A percentile compares a stretch with the other conserved stretches of the same genome.
Evolutionary conservation across 2,888 invertebrate genomes (phyloP).

Genomic region (Ennomos quercinarius): DNA sequence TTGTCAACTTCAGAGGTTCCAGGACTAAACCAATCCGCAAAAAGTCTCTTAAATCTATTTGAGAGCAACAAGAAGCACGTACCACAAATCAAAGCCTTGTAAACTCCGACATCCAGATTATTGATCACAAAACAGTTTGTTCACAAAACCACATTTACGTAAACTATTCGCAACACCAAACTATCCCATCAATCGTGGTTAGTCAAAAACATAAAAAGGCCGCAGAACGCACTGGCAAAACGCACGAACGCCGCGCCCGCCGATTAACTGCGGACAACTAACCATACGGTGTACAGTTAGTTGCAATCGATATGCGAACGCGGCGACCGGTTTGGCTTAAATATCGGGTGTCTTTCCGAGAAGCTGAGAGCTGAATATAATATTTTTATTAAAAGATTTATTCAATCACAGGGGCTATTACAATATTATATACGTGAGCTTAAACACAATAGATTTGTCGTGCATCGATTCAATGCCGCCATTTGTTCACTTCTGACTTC

Average conservation of each 20-base stretch:
- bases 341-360: constrained; percentile 39
- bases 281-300: constrained; percentile 37
- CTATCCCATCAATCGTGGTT: constrained; percentile 8
- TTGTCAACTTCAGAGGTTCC: constrained; percentile 5
- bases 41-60: constrained; percentile 12
- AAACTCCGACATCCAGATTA: constrained; percentile 22
- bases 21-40: not conserved
- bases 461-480: too few relatives aligned
- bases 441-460: too few relatives aligned
- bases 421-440: not conserved
- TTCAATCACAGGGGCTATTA: constrained; percentile 8
- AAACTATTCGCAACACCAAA: constrained; percentile 8
- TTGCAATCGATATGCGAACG: constrained; percentile 38
- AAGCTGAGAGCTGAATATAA: constrained; percentile 10
- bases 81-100: constrained; percentile 26
- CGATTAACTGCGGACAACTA: constrained; percentile 37
- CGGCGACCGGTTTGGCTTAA: constrained; percentile 41
- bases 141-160: constrained; percentile 12
- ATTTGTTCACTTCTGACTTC: too few relatives aligned
- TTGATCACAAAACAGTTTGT: constrained; percentile 8
- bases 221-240: constrained; percentile 25
- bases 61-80: constrained; percentile 4
- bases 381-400: constrained; percentile 15
- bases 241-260: constrained; percentile 33
- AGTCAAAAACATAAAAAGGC: constrained; percentile 17